phyloP scores from a whole-genome alignment of 2,797 vertebrate species.

The Danio aesculapii region DNA sequence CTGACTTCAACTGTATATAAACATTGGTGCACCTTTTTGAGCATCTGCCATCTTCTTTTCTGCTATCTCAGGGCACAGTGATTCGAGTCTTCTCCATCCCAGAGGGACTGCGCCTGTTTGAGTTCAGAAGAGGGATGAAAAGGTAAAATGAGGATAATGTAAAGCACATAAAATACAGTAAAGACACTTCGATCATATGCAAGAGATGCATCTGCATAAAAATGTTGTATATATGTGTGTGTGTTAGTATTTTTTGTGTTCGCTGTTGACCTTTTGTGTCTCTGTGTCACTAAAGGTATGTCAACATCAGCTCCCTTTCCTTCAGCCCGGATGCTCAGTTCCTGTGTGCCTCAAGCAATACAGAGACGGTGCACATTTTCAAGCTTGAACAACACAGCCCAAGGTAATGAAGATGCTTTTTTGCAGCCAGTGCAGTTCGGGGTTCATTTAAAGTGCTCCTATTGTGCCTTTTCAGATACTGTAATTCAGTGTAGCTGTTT shows the following conservation, averaged over 20 bases:
- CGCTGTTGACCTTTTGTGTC: conserved; percentile 23
- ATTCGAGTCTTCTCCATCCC: conserved; percentile 94
- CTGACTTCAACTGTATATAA: too few species aligned
- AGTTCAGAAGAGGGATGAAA: conserved; percentile 95
- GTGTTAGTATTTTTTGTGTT: not conserved
- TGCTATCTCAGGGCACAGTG: conserved; percentile 87
- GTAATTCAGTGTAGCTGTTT: too few species aligned
- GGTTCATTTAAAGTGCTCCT: too few species aligned
- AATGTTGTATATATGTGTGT: not conserved
- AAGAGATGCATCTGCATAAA: not conserved
- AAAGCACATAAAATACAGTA: not conserved
- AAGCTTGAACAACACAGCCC: conserved; percentile 86
- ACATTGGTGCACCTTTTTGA: not conserved
- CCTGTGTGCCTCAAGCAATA: conserved; percentile 96
- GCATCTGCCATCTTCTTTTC: conserved; percentile 8
- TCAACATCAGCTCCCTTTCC: conserved; percentile 92
- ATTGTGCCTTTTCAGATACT: too few species aligned
- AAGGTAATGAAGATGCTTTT: conserved; percentile 61
- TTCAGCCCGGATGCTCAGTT: conserved; percentile 94
- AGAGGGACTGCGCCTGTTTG: conserved; percentile 90
- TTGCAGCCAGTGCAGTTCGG: too few species aligned
- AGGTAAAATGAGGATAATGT: conserved; percentile 76
- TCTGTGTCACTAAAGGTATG: conserved; percentile 81
- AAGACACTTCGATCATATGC: not conserved
- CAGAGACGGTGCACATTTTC: conserved; percentile 95